These are phyloP conservation scores for Cosmopolites sordidus DNA, from an alignment of 2,888 invertebrate genomes.

Conservation along the genomic window DNA sequence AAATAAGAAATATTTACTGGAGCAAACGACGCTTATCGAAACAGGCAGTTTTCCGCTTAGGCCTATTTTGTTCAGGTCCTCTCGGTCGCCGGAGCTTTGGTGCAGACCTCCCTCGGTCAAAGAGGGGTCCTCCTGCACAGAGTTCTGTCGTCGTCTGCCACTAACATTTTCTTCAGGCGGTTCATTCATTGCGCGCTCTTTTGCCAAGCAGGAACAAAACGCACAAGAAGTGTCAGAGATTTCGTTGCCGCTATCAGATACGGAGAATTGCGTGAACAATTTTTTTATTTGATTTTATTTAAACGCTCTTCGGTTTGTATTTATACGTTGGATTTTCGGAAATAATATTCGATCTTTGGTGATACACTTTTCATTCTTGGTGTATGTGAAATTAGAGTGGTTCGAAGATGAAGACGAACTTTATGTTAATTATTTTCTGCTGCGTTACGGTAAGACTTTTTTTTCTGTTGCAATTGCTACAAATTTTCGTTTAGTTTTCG, in stretches of 20 bases:
- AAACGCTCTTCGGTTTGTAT: not conserved
- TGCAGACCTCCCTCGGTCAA: conserved; percentile 26
- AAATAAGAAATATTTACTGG: too few species aligned
- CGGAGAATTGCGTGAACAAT: conserved; percentile 19
- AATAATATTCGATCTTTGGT: not conserved
- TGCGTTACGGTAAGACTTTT: not conserved
- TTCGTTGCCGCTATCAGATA: too few species aligned
- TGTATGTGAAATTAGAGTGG: not conserved
- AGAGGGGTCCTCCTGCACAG: conserved; percentile 27
- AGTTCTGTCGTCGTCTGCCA: conserved; percentile 32
- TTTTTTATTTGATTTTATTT: not conserved
- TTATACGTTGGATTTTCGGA: not conserved
- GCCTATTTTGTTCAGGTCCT: not conserved
- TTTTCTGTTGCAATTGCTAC: too few species aligned
- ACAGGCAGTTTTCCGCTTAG: too few species aligned
- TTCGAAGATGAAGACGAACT: not conserved
- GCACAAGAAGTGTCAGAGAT: conserved; percentile 26
- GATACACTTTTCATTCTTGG: not conserved
- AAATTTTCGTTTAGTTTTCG: too few species aligned
- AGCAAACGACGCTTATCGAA: too few species aligned
- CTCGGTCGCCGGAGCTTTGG: conserved; percentile 16
- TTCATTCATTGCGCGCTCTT: conserved; percentile 39
- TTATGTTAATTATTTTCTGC: not conserved
- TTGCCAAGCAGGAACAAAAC: conserved; percentile 30
- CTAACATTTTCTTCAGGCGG: conserved; percentile 32